Evolutionary conservation across 2,888 invertebrate species (phyloP), one percentile per base, ranked within the genome.

Genomic region (Ornithoptera priamus): DNA sequence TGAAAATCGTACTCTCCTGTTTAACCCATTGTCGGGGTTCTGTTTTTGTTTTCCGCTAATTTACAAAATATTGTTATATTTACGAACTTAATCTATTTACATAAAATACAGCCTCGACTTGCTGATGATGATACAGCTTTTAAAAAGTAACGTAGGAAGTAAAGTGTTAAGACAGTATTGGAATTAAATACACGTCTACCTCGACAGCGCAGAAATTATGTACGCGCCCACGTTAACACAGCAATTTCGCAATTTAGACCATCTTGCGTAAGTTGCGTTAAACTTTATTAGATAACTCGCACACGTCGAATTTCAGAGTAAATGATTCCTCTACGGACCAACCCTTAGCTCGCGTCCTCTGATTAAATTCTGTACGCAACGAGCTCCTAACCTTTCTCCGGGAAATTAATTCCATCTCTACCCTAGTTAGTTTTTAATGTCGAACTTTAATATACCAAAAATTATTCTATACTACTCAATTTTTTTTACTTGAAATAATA

Each of bases 281-380:
- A 69, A 66, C 62, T 70, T 67, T 70, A 67, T 70, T 70, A 67
- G 64, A 67, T 64, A 67, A 65, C 61, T 67, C 70, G 60, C 70
- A 64, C 67, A 61, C 67, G 70, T 70, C 61, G 67, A 67, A 67
- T 64, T 67, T 50, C 39, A 56, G 60, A 64, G 64, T 65, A 70
- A 70, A 67, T 61, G 61, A 64, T 64, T 67, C 67, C 70, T 70
- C 70, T 30, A 61, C 67, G 67, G 70, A 65, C 67, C 61, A 65
- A 67, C 70, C 70, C 70, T 70, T 70, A 50, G 69, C 72, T 73
- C 75, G 73, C 75, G 77, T 76, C 75, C 75, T 72, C 74, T 79
- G 75, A 79, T 79, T 78, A 78, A 77, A 78, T 76, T 76, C 71
- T 68, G 72, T 62, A 74, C 73, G 76, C 77, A 77, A 79, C 75